Evolutionary conservation across 2,113 vertebrate genomes (phyloP).

Genomic region (Haemorhous mexicanus): DNA sequence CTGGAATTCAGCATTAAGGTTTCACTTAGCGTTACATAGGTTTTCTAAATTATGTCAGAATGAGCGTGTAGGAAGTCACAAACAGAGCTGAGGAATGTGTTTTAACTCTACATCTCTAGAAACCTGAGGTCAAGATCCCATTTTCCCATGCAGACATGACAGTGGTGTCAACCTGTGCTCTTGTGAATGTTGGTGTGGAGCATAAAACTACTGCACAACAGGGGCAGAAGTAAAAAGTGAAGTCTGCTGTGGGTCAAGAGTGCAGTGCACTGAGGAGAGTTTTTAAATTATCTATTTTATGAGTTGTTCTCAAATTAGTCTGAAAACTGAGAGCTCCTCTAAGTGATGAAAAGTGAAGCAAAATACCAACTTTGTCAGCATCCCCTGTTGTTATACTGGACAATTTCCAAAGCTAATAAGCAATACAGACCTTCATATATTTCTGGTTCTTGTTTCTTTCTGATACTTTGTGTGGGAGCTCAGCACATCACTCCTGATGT

Average conservation of each 20-base stretch:
- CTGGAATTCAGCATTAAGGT: conserved; percentile 61
- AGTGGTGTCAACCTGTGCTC: neutral
- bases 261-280: neutral
- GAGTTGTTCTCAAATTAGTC: neutral
- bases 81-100: neutral
- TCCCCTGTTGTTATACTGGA: neutral
- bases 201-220: neutral
- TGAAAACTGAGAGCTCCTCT: neutral
- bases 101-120: neutral
- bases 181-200: neutral
- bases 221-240: neutral
- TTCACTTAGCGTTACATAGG: conserved; percentile 34
- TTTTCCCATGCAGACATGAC: neutral
- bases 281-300: neutral
- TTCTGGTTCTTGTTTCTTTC: neutral
- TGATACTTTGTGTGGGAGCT: no score
- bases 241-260: neutral
- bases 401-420: neutral
- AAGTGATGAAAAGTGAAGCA: neutral
- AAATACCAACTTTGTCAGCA: neutral
- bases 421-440: neutral
- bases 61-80: neutral
- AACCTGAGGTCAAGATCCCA: neutral
- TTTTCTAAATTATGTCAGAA: conserved; percentile 49
- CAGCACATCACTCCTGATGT: no score